phyloP scores from a whole-genome alignment of 2,888 invertebrate genomes.

The Himalopsyche tibetana region DNA sequence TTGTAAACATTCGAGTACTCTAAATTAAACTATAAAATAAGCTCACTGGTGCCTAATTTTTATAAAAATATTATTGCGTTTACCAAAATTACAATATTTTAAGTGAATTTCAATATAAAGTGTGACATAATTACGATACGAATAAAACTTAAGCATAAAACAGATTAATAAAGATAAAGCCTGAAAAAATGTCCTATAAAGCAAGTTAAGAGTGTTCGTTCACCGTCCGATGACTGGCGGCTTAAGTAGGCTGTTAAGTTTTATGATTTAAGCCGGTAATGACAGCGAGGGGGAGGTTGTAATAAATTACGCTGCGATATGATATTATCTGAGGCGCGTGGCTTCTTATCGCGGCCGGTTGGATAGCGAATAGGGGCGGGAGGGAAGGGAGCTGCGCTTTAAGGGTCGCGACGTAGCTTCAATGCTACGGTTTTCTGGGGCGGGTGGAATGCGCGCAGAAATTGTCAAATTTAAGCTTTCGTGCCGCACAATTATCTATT shows the following conservation, averaged over 20 bases:
- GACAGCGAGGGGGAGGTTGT: constrained; percentile 59
- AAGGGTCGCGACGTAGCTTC: constrained; percentile 75
- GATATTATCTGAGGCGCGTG: constrained; percentile 62
- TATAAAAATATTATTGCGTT: too few relatives aligned
- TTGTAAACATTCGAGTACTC: too few relatives aligned
- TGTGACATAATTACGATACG: constrained; percentile 12
- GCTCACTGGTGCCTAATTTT: too few relatives aligned
- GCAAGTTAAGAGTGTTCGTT: constrained; percentile 38
- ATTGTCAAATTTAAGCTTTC: constrained; percentile 5
- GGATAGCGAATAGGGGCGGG: constrained; percentile 70
- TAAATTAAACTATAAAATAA: too few relatives aligned
- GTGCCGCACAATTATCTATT: background rate
- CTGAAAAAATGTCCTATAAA: constrained; percentile 41
- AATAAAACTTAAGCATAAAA: constrained; percentile 35
- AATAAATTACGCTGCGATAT: constrained; percentile 63
- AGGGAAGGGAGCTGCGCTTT: constrained; percentile 69
- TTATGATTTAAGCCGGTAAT: constrained; percentile 65
- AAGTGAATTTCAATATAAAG: background rate
- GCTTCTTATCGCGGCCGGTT: constrained; percentile 60
- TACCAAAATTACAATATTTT: too few relatives aligned
- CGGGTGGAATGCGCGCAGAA: constrained; percentile 19
- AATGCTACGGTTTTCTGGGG: constrained; percentile 19
- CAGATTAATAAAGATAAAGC: constrained; percentile 38
- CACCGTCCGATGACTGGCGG: constrained; percentile 42
- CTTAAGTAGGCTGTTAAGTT: constrained; percentile 61